Base-by-base conservation (phyloP, 2,113 vertebrate species). In the Petroica traversi region DNA sequence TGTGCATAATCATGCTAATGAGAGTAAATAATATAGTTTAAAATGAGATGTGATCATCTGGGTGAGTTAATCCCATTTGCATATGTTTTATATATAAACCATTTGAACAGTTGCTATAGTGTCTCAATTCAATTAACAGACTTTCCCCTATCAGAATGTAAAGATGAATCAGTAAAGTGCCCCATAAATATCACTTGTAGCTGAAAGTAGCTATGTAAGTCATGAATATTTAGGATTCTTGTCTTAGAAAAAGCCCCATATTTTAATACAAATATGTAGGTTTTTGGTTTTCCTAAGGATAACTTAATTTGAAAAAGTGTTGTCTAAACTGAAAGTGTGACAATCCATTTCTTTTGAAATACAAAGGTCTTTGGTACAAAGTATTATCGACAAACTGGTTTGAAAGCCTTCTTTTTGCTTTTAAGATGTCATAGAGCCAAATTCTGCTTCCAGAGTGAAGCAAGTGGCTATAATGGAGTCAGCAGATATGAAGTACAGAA, bases 331-430 rank as follows among this genome's bases (percentile, higher is more conserved):
- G 58, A 78, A 64, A 81, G 20, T 13, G 19, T 15, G 8, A 45
- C 19, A 19, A 84, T 71, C 85, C 3, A 34, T 74, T 93, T 77
- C 36, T 29, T 11, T 80, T 85, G 59, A 71, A 86, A 79, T 58
- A 82, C 43, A 76, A 87, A 95, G 64, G 48, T 52, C 73, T 93
- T 90, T 92, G 79, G 55, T 94, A 83, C 69, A 76, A 92, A 82
- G 31, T 48, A 79, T 88, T 62, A 66, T 81, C 64, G 46, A 74
- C 34, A 59, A 95, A 82, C 25, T 72, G 25, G 17, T 58, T 46
- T 95, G 71, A 94, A 94, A 92, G 63, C 10, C 46, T 86, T 73
- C 73, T 88, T 91, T 85, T 67, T 92, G 19, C 49, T 79, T 95
- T 74, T 31, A 43, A 71, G 17, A 63, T 88, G 62, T 85, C 89